Evolutionary conservation across 2,113 vertebrate species (phyloP).

Genomic region (Megalops atlanticus): DNA sequence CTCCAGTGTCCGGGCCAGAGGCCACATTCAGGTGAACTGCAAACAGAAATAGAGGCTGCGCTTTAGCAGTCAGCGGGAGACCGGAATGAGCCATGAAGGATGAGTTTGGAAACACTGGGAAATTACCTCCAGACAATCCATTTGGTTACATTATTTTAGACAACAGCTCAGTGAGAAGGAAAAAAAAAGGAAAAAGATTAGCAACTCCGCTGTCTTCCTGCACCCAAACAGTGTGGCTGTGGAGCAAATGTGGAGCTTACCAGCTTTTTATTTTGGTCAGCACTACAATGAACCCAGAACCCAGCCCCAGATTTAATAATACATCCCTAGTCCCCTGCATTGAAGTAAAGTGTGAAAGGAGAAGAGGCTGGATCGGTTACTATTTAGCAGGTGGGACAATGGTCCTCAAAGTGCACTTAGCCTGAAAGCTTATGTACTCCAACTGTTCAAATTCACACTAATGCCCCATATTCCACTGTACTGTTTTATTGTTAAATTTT

Average conservation of each 20-base stretch:
- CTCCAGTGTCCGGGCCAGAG: too few relatives aligned
- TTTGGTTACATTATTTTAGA: not conserved
- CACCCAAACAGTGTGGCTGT: not conserved
- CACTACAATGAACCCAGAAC: not conserved
- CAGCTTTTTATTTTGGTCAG: not conserved
- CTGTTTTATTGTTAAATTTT: not conserved
- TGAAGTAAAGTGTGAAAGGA: not conserved
- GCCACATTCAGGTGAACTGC: too few relatives aligned
- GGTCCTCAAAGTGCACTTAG: not conserved
- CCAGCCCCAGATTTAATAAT: not conserved
- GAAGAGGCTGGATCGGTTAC: not conserved
- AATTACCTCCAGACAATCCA: not conserved
- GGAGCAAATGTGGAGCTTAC: not conserved
- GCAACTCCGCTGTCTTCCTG: not conserved
- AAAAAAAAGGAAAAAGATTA: not conserved
- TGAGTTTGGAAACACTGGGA: not conserved
- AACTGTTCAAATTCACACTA: not conserved
- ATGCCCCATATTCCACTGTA: not conserved
- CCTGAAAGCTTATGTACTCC: too few relatives aligned
- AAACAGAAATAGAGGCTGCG: too few relatives aligned
- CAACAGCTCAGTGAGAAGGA: not conserved
- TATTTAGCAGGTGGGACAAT: not conserved
- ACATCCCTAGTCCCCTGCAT: too few relatives aligned
- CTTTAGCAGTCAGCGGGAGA: too few relatives aligned
- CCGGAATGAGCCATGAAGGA: not conserved